Evolutionary conservation across 2,113 vertebrate species (phyloP).

Genomic region (Odobenus rosmarus): DNA sequence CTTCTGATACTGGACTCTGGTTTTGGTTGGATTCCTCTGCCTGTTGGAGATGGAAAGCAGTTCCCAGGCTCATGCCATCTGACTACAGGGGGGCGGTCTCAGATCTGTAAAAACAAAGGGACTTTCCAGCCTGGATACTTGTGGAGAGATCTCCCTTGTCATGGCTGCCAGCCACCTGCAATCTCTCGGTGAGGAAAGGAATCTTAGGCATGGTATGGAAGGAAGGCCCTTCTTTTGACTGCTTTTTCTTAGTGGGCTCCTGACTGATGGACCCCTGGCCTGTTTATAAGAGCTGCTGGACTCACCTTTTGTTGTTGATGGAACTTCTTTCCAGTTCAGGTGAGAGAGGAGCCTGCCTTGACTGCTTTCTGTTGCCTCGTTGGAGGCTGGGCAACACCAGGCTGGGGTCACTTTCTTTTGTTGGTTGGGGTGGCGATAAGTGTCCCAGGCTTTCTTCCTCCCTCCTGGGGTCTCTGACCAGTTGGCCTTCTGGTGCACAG

Average conservation of each 20-base stretch:
- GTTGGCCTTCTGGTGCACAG: neutral
- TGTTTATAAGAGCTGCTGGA: neutral
- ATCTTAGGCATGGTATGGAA: too few relatives aligned
- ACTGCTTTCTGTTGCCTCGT: neutral
- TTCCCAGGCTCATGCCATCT: neutral
- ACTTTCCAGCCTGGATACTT: neutral
- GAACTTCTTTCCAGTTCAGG: neutral
- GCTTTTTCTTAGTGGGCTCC: neutral
- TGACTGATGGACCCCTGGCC: too few relatives aligned
- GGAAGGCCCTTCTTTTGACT: neutral
- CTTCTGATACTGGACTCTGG: neutral
- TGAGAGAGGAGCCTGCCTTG: neutral
- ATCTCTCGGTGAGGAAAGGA: neutral
- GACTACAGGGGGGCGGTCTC: neutral
- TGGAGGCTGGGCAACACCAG: neutral
- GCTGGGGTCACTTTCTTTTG: neutral
- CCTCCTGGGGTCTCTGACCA: neutral
- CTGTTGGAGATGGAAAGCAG: neutral
- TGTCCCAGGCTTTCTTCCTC: neutral
- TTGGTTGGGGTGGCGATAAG: too few relatives aligned
- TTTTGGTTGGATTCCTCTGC: neutral
- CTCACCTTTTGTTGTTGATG: too few relatives aligned
- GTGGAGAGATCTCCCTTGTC: neutral
- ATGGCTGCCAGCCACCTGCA: neutral
- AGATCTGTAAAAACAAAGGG: neutral